A percentile compares a stretch with the other conserved stretches of the same genome.
These are phyloP conservation scores for Myopa tessellatipennis DNA, from an alignment of 2,888 invertebrate genomes.

Conservation along the genomic window DNA sequence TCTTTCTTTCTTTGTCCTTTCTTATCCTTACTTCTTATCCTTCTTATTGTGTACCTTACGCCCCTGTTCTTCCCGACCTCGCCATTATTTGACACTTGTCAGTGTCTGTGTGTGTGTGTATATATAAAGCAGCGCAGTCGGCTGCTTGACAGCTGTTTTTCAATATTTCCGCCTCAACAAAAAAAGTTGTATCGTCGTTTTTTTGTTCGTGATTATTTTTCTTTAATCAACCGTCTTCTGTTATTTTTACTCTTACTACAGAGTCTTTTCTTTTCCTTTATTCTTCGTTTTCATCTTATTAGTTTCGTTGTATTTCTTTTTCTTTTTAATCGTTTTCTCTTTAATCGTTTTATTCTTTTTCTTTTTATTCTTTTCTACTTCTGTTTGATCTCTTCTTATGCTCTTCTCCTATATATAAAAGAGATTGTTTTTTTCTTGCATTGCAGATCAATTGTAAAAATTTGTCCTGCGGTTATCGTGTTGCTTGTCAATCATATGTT, in stretches of 20 bases:
- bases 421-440: conserved; percentile 28
- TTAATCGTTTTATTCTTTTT: background rate
- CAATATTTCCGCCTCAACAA: conserved; percentile 40
- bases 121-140: conserved; percentile 31
- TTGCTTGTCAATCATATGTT: conserved; percentile 59
- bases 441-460: conserved; percentile 55
- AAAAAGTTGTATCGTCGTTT: conserved; percentile 33
- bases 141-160: conserved; percentile 56
- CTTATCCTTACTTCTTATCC: background rate
- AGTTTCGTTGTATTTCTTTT: conserved; percentile 42
- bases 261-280: conserved; percentile 19
- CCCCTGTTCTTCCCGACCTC: background rate
- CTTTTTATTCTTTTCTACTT: conserved; percentile 36
- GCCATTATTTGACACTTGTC: no score
- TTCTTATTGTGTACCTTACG: background rate
- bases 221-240: background rate
- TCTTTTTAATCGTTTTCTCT: background rate
- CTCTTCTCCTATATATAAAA: conserved; percentile 14
- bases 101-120: no score
- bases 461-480: conserved; percentile 56
- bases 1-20: conserved; percentile 35
- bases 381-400: no score
- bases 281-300: conserved; percentile 42
- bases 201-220: background rate
- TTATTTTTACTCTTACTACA: background rate